These are phyloP conservation scores for Astatoreochromis straeleni DNA, from an alignment of 2,113 vertebrate genomes.

Conservation along the genomic window DNA sequence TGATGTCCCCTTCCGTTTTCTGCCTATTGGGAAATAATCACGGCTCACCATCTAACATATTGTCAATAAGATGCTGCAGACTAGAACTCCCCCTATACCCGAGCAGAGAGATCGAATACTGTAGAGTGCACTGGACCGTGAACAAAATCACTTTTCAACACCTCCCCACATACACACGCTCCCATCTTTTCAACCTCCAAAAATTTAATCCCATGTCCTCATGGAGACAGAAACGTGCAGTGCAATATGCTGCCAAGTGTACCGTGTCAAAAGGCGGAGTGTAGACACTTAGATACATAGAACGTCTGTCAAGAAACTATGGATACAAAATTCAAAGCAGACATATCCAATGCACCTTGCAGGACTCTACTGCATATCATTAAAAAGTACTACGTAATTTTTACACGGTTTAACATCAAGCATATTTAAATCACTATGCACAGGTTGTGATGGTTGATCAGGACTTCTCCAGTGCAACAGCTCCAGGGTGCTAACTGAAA, in stretches of 20 bases:
- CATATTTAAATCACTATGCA: neutral
- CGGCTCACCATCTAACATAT: slow-evolving; percentile 55
- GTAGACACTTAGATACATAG: neutral
- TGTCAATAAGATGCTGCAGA: slow-evolving; percentile 56
- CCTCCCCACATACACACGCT: neutral
- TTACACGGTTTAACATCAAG: neutral
- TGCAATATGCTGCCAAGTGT: neutral
- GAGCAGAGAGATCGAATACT: slow-evolving; percentile 47
- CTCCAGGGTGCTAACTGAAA: neutral
- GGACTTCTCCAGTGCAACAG: neutral
- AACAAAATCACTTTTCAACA: slow-evolving; percentile 49
- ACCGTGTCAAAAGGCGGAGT: neutral
- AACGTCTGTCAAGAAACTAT: neutral
- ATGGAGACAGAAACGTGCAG: neutral
- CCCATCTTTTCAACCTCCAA: neutral
- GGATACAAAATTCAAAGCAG: neutral
- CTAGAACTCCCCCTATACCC: slow-evolving; percentile 12
- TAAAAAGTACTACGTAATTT: neutral
- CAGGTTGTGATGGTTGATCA: slow-evolving; percentile 25
- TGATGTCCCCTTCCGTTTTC: slow-evolving; percentile 44
- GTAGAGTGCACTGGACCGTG: slow-evolving; percentile 44
- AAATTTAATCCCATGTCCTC: slow-evolving; percentile 7
- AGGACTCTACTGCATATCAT: neutral
- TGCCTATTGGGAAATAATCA: slow-evolving; percentile 48
- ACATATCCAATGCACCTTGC: neutral